Evolutionary conservation across 2,888 invertebrate species (phyloP).

Genomic region (Emmelina monodactyla): DNA sequence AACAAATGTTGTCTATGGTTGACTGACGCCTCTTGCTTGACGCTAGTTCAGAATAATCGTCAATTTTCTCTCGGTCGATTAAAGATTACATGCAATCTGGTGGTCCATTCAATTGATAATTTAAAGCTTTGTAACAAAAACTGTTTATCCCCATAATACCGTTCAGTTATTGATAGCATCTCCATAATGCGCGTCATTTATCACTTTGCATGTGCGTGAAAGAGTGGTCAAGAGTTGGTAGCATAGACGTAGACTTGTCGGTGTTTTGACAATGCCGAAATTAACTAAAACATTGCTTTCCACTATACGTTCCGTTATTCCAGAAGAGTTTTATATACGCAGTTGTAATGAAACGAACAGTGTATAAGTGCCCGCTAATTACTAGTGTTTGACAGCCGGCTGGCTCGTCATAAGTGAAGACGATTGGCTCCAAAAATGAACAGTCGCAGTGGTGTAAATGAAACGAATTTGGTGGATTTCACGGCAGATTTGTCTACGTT

Average conservation of each 20-base stretch:
- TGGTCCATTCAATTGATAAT: not conserved
- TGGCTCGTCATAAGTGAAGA: slow-evolving; percentile 39
- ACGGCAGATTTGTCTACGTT: slow-evolving; percentile 43
- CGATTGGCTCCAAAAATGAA: slow-evolving; percentile 15
- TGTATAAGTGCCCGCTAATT: slow-evolving; percentile 38
- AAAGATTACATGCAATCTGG: not conserved
- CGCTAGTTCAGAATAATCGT: slow-evolving; percentile 25
- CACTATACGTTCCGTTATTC: no score
- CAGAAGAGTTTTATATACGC: no score
- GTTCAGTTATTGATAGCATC: slow-evolving; percentile 23
- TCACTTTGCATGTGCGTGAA: slow-evolving; percentile 53
- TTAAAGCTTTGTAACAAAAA: slow-evolving; percentile 28
- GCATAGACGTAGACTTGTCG: slow-evolving; percentile 24
- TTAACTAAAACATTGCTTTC: no score
- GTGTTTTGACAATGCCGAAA: slow-evolving; percentile 48
- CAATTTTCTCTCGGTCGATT: not conserved
- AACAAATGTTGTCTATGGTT: slow-evolving; percentile 45
- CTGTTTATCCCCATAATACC: slow-evolving; percentile 11
- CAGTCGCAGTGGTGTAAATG: slow-evolving; percentile 57
- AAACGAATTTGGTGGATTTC: slow-evolving; percentile 58
- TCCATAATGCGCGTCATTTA: slow-evolving; percentile 33
- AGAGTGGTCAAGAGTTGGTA: slow-evolving; percentile 46
- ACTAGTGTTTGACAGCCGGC: slow-evolving; percentile 51
- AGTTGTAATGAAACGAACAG: slow-evolving; percentile 48
- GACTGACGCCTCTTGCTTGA: slow-evolving; percentile 37